Base-by-base conservation (phyloP, 2,888 invertebrate genomes). In the Auanema sp. region DNA sequence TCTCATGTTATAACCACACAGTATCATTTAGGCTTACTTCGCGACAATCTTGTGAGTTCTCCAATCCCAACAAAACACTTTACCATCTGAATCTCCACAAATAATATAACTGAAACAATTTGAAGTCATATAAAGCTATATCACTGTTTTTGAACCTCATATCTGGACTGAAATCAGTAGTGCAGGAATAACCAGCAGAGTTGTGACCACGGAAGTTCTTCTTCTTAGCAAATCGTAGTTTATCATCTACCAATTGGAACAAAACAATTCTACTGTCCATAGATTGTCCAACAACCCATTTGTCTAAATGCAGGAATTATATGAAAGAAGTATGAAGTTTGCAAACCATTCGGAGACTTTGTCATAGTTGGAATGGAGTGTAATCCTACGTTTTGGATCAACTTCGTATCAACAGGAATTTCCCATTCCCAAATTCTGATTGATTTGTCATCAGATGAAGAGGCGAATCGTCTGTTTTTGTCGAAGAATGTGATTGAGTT, bases 31-130 rank as follows among this genome's bases (percentile, higher is more conserved):
- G 33, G 10, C 68, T 52, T 42, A 76, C 76, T 72, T 96, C 85
- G 92, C 94, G 86, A 92, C 94, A 68, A 98, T 87, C 86, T 96
- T 95, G 70, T 97, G 97, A 0, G 96, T 94, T 85, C 97, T 97
- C 97, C 97, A 99, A 84, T 98, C 97, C 98, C 98, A 99, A 51
- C 98, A 90, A 85, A 93, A 97, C 80, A 94, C 90, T 86, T 96
- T 96, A 11, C 98, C 98, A 86, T 98, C 98, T 0, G 97, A 97
- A 85, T 99, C 98, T 1, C 98, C 98, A 0, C 95, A 96, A 58
- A 94, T 91, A 47, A 99, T 87, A 84, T 97, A 97, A 81, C 95
- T 94, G 86, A 63, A 71, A 63, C 33, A 47, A 56, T 40, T 16
- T 44, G 21, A 43, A 24, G 1, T n/a, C 23, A 16, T 16, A 1